Percentiles rank a stretch among this genome's conserved stretches.
Evolutionary conservation across 2,888 invertebrate species (phyloP).

Genomic region (Tiphia femorata): DNA sequence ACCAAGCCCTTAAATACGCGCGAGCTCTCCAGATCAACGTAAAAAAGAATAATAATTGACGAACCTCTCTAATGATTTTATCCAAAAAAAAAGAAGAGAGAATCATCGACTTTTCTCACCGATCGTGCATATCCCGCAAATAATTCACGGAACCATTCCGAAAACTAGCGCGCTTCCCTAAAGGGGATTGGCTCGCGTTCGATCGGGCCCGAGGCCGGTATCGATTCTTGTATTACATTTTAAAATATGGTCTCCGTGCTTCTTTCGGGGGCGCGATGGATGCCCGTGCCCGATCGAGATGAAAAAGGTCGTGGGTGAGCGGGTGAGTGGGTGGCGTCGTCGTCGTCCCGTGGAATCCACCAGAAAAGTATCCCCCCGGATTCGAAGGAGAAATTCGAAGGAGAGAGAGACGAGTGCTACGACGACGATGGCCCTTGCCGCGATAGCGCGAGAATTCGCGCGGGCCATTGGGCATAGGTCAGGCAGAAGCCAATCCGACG

Average conservation of each 20-base stretch:
- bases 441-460: constrained; percentile 59
- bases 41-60: no score
- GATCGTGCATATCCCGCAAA: neutral
- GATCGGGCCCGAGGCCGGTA: no score
- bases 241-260: no score
- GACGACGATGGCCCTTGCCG: constrained; percentile 47
- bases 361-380: constrained; percentile 34
- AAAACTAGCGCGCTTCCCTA: no score
- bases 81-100: no score
- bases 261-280: neutral
- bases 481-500: constrained; percentile 65
- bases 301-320: constrained; percentile 1
- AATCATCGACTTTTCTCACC: neutral
- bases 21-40: no score
- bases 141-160: no score
- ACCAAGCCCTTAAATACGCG: no score
- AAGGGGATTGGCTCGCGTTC: no score
- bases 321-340: constrained; percentile 1
- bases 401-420: constrained; percentile 41
- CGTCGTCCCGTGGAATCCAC: no score
- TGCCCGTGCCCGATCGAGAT: constrained; percentile 13
- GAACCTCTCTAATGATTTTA: no score
- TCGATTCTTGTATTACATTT: no score
- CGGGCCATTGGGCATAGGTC: constrained; percentile 67
- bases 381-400: constrained; percentile 29